Base-by-base conservation (phyloP, 2,797 vertebrate species). In the Pristis pectinata region DNA sequence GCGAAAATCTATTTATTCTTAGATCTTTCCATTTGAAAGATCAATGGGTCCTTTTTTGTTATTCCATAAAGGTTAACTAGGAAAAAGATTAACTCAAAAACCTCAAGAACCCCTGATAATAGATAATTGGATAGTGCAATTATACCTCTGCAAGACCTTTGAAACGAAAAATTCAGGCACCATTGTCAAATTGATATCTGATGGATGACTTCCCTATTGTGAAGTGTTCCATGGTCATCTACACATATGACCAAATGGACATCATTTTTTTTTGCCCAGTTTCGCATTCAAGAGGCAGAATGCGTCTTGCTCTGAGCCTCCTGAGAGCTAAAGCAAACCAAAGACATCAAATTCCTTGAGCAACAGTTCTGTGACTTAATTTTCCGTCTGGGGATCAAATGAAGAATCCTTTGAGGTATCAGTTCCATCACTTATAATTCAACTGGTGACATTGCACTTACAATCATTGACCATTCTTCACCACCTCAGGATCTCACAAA, bases 1-100 rank as follows among this genome's bases (percentile, higher is more conserved):
- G n/a, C 56, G 59, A 89, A n/a, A 37, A 37, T 19, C 85, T 64
- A 64, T 89, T 89, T 89, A 89, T 61, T 89, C n/a, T 89, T 64
- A 89, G 85, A 64, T 37, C 56, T 64, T 89, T 89, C 56, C 85
- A 89, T 64, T 56, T 61, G 15, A 22, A 89, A 61, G 34, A 64
- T 59, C 34, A 37, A 17, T 37, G 49, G 2, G 41, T 8, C 8
- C 24, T 53, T 83, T 22, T 24, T 27, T 37, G 3, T 49, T 37
- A 34, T 64, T 89, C 85, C 34, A 37, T 15, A 15, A 61, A 2
- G 7, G n/a, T 61, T 34, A 89, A 83, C 76, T 0, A 77, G 76
- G 76, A 77, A n/a, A 77, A 11, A 30, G 76, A n/a, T 44, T 83
- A 49, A 24, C 44, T 53, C 37, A 1, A 19, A 44, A 80, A 37